Evolutionary conservation across 2,888 invertebrate species (phyloP), one percentile per base, ranked within the genome.

Genomic region (Sialis lutaria): DNA sequence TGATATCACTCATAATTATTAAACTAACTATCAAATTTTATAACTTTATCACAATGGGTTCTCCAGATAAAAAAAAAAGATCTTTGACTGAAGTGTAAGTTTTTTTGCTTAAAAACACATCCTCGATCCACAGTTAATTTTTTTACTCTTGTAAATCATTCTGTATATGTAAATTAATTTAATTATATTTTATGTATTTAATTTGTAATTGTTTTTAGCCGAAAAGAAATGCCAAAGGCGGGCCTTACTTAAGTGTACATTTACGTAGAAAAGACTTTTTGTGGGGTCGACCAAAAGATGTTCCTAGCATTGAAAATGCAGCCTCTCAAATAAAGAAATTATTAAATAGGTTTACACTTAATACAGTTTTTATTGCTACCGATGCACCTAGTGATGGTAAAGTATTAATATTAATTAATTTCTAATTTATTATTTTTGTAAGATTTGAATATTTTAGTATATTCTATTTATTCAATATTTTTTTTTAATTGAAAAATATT

Each of bases 211-310:
- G 22, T 54, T 58, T 61, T 50, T 52, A 73, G 65, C 60, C 61
- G 1, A 64, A 63, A 52, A 65, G 75, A 50, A 63, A 61, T 55
- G 74, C 76, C 1, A 57, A 58, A 45, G 81, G 87, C 45, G 75
- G 77, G 0, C 77, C 82, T 1, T 97, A 89, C 62, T 50, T 96
- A 6, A 78, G 82, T 41, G 78, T 85, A 1, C 98, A 98, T 66
- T 73, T 95, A 63, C 72, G 97, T 54, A 70, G 97, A 47, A 75
- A 78, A 51, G 97, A 98, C 67, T 98, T 96, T 65, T 67, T 88
- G 0, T 67, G 72, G 42, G 80, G 84, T 1, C 74, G 88, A 48
- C 69, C 74, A 13, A 73, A 76, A 6, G 77, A 86, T 47, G 74
- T 89, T 5, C 95, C 96, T 9, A 77, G 79, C 6, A 66, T 95